These are phyloP conservation scores for Petaurus breviceps DNA, from an alignment of 2,113 vertebrate genomes.

Conservation along the genomic window DNA sequence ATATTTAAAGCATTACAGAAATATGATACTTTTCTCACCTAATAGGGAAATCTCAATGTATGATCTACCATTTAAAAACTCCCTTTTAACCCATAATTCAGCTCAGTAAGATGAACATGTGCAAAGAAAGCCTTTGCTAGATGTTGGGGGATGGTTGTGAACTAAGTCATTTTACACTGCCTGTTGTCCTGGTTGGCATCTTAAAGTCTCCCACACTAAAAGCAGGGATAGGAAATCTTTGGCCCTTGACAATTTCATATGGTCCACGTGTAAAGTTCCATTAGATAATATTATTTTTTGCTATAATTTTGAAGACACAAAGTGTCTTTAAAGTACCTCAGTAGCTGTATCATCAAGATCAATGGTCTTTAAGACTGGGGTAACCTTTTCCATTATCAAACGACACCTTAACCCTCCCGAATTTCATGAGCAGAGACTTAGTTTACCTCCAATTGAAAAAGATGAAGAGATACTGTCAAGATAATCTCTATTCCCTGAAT, in stretches of 20 bases:
- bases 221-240: not conserved
- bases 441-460: not conserved
- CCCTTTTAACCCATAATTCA: not conserved
- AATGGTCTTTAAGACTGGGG: not conserved
- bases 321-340: not conserved
- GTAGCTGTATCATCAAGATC: not conserved
- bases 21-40: not conserved
- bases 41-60: not conserved
- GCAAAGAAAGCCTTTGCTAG: not conserved
- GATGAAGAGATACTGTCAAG: not conserved
- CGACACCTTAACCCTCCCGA: not conserved
- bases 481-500: not conserved
- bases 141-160: not conserved
- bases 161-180: not conserved
- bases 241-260: not conserved
- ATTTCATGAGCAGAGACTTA: constrained; percentile 1
- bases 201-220: not conserved
- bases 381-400: not conserved
- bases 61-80: not conserved
- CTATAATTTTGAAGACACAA: constrained; percentile 12
- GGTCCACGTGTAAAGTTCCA: not conserved
- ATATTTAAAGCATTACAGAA: not conserved
- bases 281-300: constrained; percentile 2
- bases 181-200: not conserved
- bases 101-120: not conserved